A percentile compares a stretch with the other conserved stretches of the same genome.
Evolutionary conservation across 1,140 invertebrate genomes (phyloP).

Genomic region (Euura lappo): DNA sequence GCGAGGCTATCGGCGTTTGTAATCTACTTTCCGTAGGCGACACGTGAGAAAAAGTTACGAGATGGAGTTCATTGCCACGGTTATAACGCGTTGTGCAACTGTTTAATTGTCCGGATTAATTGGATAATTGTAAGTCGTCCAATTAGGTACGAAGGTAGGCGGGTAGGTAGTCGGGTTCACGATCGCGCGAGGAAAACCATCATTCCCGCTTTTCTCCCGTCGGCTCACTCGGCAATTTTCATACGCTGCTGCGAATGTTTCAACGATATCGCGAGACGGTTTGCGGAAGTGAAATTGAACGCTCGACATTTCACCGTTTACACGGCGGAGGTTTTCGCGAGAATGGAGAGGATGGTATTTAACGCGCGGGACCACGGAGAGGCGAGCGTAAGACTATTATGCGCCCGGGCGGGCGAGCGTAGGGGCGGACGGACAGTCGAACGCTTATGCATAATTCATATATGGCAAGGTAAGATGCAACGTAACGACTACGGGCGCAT

Average conservation of each 20-base stretch:
- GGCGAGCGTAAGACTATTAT: not conserved
- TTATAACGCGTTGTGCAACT: slow-evolving; percentile 33
- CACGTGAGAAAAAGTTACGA: slow-evolving; percentile 16
- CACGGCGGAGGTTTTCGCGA: not conserved
- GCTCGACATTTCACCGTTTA: slow-evolving; percentile 2
- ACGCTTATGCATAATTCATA: slow-evolving; percentile 1
- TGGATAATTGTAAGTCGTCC: slow-evolving; percentile 36
- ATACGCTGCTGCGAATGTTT: slow-evolving; percentile 6
- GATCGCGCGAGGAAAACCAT: slow-evolving; percentile 11
- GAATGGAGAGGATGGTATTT: not conserved
- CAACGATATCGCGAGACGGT: not conserved
- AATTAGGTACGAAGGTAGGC: not conserved
- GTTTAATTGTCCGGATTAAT: slow-evolving; percentile 38
- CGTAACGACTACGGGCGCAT: not conserved
- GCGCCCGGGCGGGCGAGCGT: not conserved
- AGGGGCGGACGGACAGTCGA: not conserved
- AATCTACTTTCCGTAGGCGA: not conserved
- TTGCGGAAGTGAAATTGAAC: not conserved
- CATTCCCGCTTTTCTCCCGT: not conserved
- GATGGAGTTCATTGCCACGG: slow-evolving; percentile 40
- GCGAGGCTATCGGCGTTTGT: not conserved
- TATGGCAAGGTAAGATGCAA: slow-evolving; percentile 5
- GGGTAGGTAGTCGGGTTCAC: slow-evolving; percentile 7
- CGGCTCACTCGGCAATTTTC: not conserved
- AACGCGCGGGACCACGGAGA: not conserved